Evolutionary conservation across 2,113 vertebrate genomes (phyloP).

Genomic region (Nothoprocta perdicaria): DNA sequence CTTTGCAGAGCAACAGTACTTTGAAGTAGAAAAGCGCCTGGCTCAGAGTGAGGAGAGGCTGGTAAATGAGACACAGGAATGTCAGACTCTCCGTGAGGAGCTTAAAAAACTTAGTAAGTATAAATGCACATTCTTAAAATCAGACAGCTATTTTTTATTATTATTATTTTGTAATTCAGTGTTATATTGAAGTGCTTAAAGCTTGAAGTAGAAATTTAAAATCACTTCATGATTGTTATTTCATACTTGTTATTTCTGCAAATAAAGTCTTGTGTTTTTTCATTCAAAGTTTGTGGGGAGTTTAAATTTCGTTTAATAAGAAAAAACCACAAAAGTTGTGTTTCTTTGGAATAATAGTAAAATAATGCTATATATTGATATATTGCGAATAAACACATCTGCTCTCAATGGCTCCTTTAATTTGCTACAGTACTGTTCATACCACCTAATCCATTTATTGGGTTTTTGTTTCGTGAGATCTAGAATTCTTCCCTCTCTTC

Average conservation of each 20-base stretch:
- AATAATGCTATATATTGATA: background rate
- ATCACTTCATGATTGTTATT: background rate
- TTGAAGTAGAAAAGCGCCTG: conserved; percentile 92
- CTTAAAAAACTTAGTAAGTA: conserved; percentile 85
- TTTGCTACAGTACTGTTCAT: background rate
- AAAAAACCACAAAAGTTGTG: too few relatives aligned
- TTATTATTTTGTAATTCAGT: background rate
- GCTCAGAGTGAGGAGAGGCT: conserved; percentile 89
- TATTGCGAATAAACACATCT: background rate
- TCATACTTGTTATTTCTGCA: background rate
- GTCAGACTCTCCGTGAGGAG: conserved; percentile 84
- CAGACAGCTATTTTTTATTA: background rate
- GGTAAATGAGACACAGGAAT: conserved; percentile 86
- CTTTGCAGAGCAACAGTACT: conserved; percentile 91
- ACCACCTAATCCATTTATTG: background rate
- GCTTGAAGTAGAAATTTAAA: background rate
- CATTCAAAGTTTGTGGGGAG: rapidly evolving
- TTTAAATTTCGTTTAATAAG: background rate
- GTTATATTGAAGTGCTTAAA: background rate
- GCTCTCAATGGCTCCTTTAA: background rate
- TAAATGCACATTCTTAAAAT: background rate
- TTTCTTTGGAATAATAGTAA: background rate
- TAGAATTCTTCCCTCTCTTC: background rate
- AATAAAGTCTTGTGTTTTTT: background rate
- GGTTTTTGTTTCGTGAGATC: background rate